These are phyloP conservation scores for Trichomalopsis sarcophagae DNA, from an alignment of 1,140 invertebrate genomes.

Conservation along the genomic window DNA sequence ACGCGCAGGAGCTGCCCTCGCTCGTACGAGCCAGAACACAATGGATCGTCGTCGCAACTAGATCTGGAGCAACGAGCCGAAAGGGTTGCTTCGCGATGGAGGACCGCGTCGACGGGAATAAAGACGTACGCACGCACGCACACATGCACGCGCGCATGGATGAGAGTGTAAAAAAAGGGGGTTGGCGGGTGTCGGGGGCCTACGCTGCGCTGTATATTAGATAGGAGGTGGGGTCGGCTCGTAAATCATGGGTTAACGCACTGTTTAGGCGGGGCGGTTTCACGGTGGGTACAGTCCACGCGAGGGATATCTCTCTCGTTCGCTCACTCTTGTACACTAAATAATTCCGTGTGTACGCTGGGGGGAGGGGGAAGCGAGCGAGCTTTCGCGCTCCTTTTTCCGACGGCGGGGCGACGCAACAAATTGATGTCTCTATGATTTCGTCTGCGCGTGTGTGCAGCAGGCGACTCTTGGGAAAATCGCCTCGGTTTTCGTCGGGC, in stretches of 20 bases:
- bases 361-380: background rate
- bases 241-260: conserved; percentile 75
- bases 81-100: conserved; percentile 9
- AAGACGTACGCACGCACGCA: background rate
- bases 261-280: conserved; percentile 75
- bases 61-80: background rate
- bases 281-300: conserved; percentile 74
- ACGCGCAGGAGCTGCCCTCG: background rate
- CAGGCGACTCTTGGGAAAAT: conserved; percentile 4
- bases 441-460: background rate
- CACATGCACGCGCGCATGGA: background rate
- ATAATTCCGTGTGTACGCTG: conserved; percentile 63
- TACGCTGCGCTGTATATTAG: background rate
- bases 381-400: conserved; percentile 41
- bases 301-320: conserved; percentile 48
- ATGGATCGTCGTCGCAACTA: background rate
- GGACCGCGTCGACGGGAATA: background rate
- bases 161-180: conserved; percentile 8
- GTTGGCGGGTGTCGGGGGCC: conserved; percentile 5
- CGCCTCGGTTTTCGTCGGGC: background rate
- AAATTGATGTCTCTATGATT: conserved; percentile 63
- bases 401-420: conserved; percentile 58
- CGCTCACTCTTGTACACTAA: conserved; percentile 64
- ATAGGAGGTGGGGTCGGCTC: conserved; percentile 56
- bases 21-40: background rate